A percentile compares a stretch with the other conserved stretches of the same genome.
Evolutionary conservation across 2,113 vertebrate genomes (phyloP).

Genomic region (Chionis minor): DNA sequence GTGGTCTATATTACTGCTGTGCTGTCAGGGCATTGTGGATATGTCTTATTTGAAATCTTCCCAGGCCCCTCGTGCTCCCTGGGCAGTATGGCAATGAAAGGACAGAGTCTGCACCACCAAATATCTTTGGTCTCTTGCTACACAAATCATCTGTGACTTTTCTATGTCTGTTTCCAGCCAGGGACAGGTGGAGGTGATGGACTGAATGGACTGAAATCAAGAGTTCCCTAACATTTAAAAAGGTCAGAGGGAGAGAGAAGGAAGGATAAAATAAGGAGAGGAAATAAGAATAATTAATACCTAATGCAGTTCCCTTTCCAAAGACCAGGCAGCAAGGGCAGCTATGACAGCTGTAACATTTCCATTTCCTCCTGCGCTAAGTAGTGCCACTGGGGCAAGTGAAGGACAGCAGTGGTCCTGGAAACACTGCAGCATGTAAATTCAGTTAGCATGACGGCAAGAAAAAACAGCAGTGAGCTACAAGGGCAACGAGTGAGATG

Average conservation of each 20-base stretch:
- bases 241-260: constrained; percentile 12
- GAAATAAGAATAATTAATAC: constrained; percentile 58
- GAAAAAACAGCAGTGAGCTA: constrained; percentile 21
- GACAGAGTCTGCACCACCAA: neutral
- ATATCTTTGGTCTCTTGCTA: neutral
- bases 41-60: neutral
- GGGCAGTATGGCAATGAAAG: neutral
- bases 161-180: neutral
- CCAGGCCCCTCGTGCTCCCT: neutral
- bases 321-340: constrained; percentile 58
- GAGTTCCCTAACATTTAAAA: constrained; percentile 36
- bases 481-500: constrained; percentile 45
- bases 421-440: constrained; percentile 55
- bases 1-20: neutral
- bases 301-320: constrained; percentile 33
- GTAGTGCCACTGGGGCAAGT: constrained; percentile 36
- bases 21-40: neutral
- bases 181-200: neutral
- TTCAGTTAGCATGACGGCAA: constrained; percentile 58
- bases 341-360: constrained; percentile 62
- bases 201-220: neutral
- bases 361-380: constrained; percentile 54
- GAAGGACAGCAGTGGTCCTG: constrained; percentile 65
- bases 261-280: constrained; percentile 4
- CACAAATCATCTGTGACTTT: neutral